Conservation (phyloP, 2,888 invertebrate genomes). For the Aphodius sticticus region DNA sequence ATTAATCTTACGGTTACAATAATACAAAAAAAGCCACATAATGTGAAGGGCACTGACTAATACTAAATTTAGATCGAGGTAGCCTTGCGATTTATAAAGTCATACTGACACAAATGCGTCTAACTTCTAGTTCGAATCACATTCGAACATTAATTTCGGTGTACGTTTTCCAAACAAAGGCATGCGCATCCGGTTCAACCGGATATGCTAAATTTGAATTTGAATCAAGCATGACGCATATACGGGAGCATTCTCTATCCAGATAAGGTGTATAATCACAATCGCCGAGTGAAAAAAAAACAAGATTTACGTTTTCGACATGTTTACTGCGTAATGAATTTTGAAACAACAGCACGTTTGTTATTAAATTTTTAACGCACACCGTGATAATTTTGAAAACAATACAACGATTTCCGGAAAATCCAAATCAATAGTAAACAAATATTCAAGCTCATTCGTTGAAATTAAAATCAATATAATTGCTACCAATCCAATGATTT, state of each 20-base stretch:
- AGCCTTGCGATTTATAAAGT: background rate
- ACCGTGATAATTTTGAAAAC: background rate
- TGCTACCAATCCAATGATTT: too few species aligned
- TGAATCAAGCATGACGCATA: background rate
- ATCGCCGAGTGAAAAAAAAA: too few species aligned
- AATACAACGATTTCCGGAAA: background rate
- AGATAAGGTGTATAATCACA: too few species aligned
- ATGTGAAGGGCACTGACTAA: slow-evolving; percentile 4
- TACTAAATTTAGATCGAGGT: background rate
- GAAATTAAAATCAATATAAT: background rate
- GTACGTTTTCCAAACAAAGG: background rate
- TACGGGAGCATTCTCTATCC: background rate
- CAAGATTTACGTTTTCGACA: too few species aligned
- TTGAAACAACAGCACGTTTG: too few species aligned
- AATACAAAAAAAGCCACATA: background rate
- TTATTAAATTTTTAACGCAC: too few species aligned
- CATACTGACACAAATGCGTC: background rate
- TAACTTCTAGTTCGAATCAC: background rate
- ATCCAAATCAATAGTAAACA: background rate
- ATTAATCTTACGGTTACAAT: background rate
- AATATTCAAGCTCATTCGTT: background rate
- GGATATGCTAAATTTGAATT: background rate
- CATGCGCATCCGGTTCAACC: background rate
- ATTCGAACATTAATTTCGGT: background rate
- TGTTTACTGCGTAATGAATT: too few species aligned